These are phyloP conservation scores for Phyto melanocephala DNA, from an alignment of 2,888 invertebrate species.

Conservation along the genomic window DNA sequence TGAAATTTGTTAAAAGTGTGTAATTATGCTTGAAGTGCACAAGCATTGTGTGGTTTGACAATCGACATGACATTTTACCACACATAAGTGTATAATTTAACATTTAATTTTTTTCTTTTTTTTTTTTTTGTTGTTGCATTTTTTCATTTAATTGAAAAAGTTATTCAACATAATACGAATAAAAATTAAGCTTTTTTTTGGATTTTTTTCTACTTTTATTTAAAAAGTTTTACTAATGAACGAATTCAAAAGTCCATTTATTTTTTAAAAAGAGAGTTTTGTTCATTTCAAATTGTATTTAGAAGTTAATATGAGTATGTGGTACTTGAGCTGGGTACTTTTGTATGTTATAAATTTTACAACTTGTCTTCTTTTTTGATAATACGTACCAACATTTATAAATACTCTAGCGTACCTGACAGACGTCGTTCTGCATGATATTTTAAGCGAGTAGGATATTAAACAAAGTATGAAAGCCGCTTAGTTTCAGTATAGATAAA, in stretches of 20 bases:
- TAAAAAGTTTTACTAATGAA: constrained; percentile 28
- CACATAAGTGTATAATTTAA: constrained; percentile 62
- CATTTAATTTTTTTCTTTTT: constrained; percentile 44
- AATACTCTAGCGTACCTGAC: too few species aligned
- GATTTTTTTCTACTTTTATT: not conserved
- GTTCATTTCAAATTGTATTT: not conserved
- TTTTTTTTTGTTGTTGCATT: not conserved
- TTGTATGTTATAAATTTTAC: too few species aligned
- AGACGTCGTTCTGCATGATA: too few species aligned
- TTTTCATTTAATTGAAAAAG: constrained; percentile 60
- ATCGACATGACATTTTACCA: constrained; percentile 67
- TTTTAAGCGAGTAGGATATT: too few species aligned
- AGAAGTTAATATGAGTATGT: not conserved
- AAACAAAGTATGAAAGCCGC: too few species aligned
- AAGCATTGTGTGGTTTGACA: constrained; percentile 63
- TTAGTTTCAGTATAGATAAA: too few species aligned
- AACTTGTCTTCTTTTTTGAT: too few species aligned
- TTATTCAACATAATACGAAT: constrained; percentile 34
- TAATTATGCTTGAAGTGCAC: constrained; percentile 62
- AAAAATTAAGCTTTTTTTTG: not conserved
- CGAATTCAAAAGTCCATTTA: constrained; percentile 23
- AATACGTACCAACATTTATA: too few species aligned
- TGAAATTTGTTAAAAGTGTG: constrained; percentile 57
- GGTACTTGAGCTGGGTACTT: too few species aligned
- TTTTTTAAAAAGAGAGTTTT: not conserved